These are phyloP conservation scores for Halesus radiatus DNA, from an alignment of 1,140 invertebrate genomes.

Conservation along the genomic window DNA sequence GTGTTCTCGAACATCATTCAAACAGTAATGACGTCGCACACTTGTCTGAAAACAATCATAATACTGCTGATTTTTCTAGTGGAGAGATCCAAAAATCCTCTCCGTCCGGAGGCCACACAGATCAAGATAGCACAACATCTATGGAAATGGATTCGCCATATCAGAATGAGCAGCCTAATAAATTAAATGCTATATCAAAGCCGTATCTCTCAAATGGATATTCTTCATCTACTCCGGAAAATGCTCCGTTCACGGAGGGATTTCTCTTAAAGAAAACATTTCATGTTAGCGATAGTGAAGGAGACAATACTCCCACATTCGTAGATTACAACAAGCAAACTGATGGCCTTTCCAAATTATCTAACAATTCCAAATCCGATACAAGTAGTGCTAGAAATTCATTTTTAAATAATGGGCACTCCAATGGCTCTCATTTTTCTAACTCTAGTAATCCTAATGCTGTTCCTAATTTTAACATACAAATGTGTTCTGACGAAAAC, in stretches of 20 bases:
- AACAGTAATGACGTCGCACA: neutral
- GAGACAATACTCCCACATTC: constrained; percentile 51
- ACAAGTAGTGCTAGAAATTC: constrained; percentile 63
- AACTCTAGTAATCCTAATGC: constrained; percentile 58
- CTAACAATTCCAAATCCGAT: constrained; percentile 44
- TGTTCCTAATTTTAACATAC: constrained; percentile 62
- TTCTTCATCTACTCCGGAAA: constrained; percentile 53
- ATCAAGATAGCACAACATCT: constrained; percentile 47
- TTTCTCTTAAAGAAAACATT: constrained; percentile 36
- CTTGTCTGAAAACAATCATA: constrained; percentile 16
- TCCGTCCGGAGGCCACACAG: neutral
- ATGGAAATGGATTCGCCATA: constrained; percentile 45
- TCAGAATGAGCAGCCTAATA: neutral
- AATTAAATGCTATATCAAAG: constrained; percentile 34
- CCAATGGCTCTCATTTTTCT: constrained; percentile 59
- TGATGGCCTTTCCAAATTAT: constrained; percentile 15
- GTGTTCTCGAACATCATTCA: too few relatives aligned
- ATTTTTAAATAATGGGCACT: constrained; percentile 66
- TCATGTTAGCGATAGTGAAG: constrained; percentile 51
- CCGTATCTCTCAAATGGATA: constrained; percentile 43
- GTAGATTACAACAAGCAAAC: constrained; percentile 40
- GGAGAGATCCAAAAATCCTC: constrained; percentile 30
- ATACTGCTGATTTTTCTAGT: constrained; percentile 3
- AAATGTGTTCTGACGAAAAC: constrained; percentile 66
- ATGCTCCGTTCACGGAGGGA: constrained; percentile 34